Conservation (phyloP, 2,888 invertebrate genomes). For the Cheilosia grossa region DNA sequence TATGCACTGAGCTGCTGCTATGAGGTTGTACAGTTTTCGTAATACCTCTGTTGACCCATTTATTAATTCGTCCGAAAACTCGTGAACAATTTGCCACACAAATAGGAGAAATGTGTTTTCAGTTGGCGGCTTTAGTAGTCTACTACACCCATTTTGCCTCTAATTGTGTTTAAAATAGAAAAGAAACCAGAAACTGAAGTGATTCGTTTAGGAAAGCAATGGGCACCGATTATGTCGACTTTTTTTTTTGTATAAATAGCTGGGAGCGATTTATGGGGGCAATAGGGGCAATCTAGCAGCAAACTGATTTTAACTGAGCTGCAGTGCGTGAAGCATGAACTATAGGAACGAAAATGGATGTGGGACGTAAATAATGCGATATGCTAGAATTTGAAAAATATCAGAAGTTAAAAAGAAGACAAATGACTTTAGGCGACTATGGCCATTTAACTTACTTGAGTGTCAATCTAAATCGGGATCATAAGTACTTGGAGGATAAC, state of each 20-base stretch:
- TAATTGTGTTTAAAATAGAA: conserved; percentile 54
- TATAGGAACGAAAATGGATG: background rate
- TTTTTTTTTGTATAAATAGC: background rate
- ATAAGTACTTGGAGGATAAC: too few species aligned
- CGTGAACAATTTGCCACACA: conserved; percentile 52
- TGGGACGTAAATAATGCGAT: conserved; percentile 2
- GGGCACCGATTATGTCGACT: conserved; percentile 6
- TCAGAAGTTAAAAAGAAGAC: background rate
- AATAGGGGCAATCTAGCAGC: conserved; percentile 9
- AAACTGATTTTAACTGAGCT: background rate
- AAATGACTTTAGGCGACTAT: too few species aligned
- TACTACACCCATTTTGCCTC: conserved; percentile 9
- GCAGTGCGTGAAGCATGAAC: conserved; percentile 6
- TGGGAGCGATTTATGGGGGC: background rate
- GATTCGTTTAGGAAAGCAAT: conserved; percentile 31
- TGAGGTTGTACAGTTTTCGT: conserved; percentile 53
- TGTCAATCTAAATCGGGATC: too few species aligned
- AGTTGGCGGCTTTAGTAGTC: conserved; percentile 7
- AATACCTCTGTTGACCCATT: conserved; percentile 58
- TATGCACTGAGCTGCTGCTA: conserved; percentile 1
- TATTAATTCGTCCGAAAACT: conserved; percentile 69
- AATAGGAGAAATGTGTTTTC: conserved; percentile 49
- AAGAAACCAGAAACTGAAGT: conserved; percentile 48
- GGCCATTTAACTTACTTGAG: too few species aligned
- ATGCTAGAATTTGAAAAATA: background rate